These are phyloP conservation scores for Phylloscopus trochiloides DNA, from an alignment of 2,113 vertebrate species.

Conservation along the genomic window DNA sequence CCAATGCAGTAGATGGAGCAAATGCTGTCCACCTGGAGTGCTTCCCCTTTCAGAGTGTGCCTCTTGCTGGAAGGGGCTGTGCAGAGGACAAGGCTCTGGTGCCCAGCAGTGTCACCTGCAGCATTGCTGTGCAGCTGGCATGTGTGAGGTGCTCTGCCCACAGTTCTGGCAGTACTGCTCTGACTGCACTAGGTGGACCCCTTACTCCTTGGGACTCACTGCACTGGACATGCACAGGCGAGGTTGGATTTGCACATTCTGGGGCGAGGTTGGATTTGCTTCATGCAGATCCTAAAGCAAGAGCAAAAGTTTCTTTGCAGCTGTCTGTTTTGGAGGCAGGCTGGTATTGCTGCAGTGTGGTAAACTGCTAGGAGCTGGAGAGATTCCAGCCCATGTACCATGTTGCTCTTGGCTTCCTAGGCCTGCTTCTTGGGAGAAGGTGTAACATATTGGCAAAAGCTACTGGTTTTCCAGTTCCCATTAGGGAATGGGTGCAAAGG, in stretches of 20 bases:
- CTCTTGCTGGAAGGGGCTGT: fast-evolving
- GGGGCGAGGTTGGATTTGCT: neutral
- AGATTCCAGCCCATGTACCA: neutral
- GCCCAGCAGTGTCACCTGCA: neutral
- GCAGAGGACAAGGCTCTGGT: neutral
- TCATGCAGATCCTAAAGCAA: neutral
- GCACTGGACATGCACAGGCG: fast-evolving
- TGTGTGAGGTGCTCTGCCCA: neutral
- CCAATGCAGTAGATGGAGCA: neutral
- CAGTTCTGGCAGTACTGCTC: neutral
- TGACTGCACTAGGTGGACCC: slow-evolving; percentile 60
- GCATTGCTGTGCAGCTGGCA: neutral
- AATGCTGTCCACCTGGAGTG: neutral
- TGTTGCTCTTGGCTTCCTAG: neutral
- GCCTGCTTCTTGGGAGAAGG: neutral
- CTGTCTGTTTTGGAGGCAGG: neutral
- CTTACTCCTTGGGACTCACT: neutral
- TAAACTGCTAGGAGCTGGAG: neutral
- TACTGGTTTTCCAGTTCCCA: neutral
- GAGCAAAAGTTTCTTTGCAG: neutral
- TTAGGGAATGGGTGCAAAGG: neutral
- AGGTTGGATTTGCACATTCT: neutral
- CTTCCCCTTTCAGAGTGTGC: neutral
- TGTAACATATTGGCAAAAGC: neutral
- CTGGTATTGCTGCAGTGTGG: neutral